Conservation (phyloP, 2,888 invertebrate genomes). For the Microctonus aethiopoides region DNA sequence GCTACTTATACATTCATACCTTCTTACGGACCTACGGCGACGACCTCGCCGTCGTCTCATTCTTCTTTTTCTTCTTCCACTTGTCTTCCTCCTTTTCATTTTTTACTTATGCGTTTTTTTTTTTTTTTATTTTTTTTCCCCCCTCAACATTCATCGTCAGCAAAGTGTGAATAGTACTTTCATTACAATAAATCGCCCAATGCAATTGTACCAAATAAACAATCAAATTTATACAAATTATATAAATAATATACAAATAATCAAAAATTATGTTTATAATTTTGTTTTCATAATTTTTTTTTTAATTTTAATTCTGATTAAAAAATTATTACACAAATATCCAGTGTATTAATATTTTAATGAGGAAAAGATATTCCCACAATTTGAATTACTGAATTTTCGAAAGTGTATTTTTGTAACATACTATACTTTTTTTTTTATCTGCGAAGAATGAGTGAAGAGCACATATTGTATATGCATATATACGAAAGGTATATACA, state of each 20-base stretch:
- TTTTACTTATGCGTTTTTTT: too few species aligned
- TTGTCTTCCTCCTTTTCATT: constrained; percentile 8
- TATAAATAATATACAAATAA: too few species aligned
- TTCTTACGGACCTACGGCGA: constrained; percentile 43
- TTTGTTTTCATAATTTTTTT: too few species aligned
- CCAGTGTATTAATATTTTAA: too few species aligned
- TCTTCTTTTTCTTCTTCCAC: constrained; percentile 12
- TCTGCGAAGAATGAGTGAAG: constrained; percentile 14
- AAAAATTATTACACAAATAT: too few species aligned
- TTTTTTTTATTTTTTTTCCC: background rate
- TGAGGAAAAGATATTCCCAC: background rate
- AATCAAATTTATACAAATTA: too few species aligned
- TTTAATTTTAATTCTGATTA: too few species aligned
- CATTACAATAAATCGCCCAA: too few species aligned
- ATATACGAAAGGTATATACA: too few species aligned
- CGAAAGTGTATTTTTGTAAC: background rate
- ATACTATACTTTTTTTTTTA: background rate
- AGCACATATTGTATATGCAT: background rate
- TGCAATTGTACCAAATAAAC: too few species aligned
- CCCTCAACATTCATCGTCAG: background rate
- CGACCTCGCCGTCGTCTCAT: constrained; percentile 37
- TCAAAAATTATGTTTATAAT: too few species aligned
- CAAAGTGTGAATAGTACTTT: too few species aligned
- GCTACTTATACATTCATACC: constrained; percentile 51
- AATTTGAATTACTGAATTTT: background rate